Evolutionary conservation across 1,140 invertebrate genomes (phyloP).

Genomic region (Lepidurus apus): DNA sequence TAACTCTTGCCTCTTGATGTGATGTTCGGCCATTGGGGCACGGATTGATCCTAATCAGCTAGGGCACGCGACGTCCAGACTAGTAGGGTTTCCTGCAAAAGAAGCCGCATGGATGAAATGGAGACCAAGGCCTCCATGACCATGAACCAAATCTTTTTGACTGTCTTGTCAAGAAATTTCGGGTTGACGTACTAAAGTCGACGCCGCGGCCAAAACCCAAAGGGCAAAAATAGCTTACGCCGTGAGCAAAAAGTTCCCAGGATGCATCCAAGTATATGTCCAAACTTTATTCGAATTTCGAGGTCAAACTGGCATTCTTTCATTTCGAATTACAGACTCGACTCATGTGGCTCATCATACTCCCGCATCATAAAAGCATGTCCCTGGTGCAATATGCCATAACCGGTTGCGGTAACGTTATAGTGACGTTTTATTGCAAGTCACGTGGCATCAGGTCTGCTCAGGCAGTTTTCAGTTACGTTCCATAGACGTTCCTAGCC

Average conservation of each 20-base stretch:
- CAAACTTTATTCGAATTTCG: background rate
- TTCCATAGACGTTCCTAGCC: background rate
- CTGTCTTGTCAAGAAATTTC: background rate
- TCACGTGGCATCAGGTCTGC: background rate
- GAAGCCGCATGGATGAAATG: background rate
- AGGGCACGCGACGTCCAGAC: background rate
- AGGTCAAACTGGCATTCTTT: background rate
- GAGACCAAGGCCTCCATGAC: background rate
- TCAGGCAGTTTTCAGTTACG: background rate
- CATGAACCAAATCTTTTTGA: background rate
- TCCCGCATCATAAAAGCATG: too few species aligned
- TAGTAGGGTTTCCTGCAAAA: background rate
- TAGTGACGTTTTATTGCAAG: background rate
- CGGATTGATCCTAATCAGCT: background rate
- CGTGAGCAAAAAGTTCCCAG: background rate
- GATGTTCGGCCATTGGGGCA: too few species aligned
- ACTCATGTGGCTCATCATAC: background rate
- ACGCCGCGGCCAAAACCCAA: background rate
- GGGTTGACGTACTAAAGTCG: background rate
- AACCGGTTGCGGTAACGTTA: background rate
- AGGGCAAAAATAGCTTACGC: constrained; percentile 5
- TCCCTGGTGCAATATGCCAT: background rate
- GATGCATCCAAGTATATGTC: background rate
- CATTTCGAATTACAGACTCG: background rate
- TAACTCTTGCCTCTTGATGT: too few species aligned